Percentiles rank a stretch among this genome's conserved stretches.
Conservation (phyloP, 2,888 invertebrate species). For the Phengaris arion region DNA sequence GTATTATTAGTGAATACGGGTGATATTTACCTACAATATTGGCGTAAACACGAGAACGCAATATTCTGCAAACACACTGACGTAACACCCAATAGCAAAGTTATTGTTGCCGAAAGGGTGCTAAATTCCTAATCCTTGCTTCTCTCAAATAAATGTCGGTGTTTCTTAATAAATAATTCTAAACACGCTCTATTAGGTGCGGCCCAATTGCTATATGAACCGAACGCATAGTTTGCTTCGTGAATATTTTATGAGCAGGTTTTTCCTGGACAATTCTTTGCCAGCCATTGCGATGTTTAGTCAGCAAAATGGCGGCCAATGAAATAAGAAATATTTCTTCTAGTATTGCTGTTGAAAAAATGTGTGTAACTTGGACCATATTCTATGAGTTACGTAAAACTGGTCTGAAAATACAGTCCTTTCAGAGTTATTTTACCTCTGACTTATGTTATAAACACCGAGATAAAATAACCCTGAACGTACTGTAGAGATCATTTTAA, state of each 20-base stretch:
- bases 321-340: neutral
- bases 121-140: slow-evolving; percentile 1
- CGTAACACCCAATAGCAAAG: slow-evolving; percentile 1
- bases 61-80: neutral
- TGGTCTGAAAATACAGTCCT: too few relatives aligned
- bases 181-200: slow-evolving; percentile 32
- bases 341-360: neutral
- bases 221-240: slow-evolving; percentile 34
- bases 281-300: neutral
- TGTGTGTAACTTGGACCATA: neutral
- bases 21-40: neutral
- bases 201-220: slow-evolving; percentile 35
- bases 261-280: slow-evolving; percentile 12
- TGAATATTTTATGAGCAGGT: slow-evolving; percentile 35
- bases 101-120: neutral
- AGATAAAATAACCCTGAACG: too few relatives aligned
- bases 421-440: too few relatives aligned
- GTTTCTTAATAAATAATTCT: slow-evolving; percentile 33
- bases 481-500: too few relatives aligned
- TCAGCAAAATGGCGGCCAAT: neutral
- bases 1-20: neutral
- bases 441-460: too few relatives aligned
- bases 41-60: neutral
- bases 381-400: too few relatives aligned
- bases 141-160: slow-evolving; percentile 8